phyloP scores from a whole-genome alignment of 2,888 invertebrate genomes.

The Dicycla oo region DNA sequence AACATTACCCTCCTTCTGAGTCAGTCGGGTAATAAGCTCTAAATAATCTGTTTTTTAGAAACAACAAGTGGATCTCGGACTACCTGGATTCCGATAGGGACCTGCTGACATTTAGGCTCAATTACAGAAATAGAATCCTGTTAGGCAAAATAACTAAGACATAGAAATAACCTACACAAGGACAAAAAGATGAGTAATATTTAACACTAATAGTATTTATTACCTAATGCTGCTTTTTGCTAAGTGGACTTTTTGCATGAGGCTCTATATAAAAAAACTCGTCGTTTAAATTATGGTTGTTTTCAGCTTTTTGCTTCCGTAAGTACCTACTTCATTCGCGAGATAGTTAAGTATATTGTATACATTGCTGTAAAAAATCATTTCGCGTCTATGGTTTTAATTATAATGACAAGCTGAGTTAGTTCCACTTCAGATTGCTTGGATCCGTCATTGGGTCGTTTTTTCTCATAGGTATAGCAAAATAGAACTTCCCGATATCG shows the following conservation, averaged over 20 bases:
- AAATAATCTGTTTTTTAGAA: not conserved
- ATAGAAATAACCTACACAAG: slow-evolving; percentile 10
- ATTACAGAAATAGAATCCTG: not conserved
- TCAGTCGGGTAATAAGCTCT: not conserved
- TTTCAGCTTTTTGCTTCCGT: slow-evolving; percentile 25
- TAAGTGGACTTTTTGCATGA: slow-evolving; percentile 16
- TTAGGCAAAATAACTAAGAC: slow-evolving; percentile 3
- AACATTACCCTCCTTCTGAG: too few species aligned
- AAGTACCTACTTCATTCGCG: not conserved
- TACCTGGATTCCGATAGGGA: not conserved
- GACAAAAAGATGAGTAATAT: slow-evolving; percentile 26
- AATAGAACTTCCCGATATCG: not conserved
- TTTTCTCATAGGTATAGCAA: slow-evolving; percentile 5
- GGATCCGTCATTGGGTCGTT: slow-evolving; percentile 5
- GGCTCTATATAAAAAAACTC: slow-evolving; percentile 5
- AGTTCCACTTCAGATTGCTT: slow-evolving; percentile 33
- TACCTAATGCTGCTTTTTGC: slow-evolving; percentile 32
- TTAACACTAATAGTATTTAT: slow-evolving; percentile 8
- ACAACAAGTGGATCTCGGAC: too few species aligned
- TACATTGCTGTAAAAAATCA: slow-evolving; percentile 5
- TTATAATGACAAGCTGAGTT: slow-evolving; percentile 37
- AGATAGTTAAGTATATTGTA: slow-evolving; percentile 10
- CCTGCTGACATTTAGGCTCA: too few species aligned
- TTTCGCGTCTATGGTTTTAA: slow-evolving; percentile 3
- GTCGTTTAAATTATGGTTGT: slow-evolving; percentile 19